A percentile compares a stretch with the other conserved stretches of the same genome.
Conservation (phyloP, 2,888 invertebrate species). For the Esperia sulphurella region DNA sequence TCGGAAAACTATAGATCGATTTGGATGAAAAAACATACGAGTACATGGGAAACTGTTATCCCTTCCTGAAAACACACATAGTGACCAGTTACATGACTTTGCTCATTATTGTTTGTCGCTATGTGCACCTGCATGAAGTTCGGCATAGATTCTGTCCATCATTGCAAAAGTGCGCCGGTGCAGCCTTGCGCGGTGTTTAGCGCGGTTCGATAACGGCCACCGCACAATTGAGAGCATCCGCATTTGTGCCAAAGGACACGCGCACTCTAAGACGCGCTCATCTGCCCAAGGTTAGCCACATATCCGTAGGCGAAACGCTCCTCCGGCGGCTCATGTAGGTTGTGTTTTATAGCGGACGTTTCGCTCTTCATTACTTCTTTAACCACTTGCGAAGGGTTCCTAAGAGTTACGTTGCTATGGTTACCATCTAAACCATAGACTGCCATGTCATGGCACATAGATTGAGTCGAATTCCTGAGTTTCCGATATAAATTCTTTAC, state of each 20-base stretch:
- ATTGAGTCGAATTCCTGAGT: too few relatives aligned
- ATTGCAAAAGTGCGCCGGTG: slow-evolving; percentile 14
- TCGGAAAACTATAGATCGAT: too few relatives aligned
- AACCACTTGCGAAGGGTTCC: background rate
- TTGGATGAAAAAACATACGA: too few relatives aligned
- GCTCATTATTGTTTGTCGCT: too few relatives aligned
- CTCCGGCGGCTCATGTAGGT: slow-evolving; percentile 37
- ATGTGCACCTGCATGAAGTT: too few relatives aligned
- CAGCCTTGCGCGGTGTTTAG: slow-evolving; percentile 71
- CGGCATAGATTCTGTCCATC: background rate
- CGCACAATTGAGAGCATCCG: slow-evolving; percentile 74
- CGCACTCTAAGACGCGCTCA: slow-evolving; percentile 68
- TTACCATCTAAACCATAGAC: background rate
- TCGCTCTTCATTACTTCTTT: slow-evolving; percentile 11
- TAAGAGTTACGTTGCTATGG: background rate
- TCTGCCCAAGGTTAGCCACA: slow-evolving; percentile 65
- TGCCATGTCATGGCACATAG: too few relatives aligned
- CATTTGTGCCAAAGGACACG: slow-evolving; percentile 74
- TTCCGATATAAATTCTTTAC: too few relatives aligned
- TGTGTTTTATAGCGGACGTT: slow-evolving; percentile 33
- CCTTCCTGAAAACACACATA: too few relatives aligned
- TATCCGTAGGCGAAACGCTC: slow-evolving; percentile 49
- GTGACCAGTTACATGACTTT: too few relatives aligned
- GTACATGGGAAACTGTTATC: too few relatives aligned
- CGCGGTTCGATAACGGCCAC: slow-evolving; percentile 70